Evolutionary conservation across 2,888 invertebrate genomes (phyloP).

Genomic region (Thumatha senex): DNA sequence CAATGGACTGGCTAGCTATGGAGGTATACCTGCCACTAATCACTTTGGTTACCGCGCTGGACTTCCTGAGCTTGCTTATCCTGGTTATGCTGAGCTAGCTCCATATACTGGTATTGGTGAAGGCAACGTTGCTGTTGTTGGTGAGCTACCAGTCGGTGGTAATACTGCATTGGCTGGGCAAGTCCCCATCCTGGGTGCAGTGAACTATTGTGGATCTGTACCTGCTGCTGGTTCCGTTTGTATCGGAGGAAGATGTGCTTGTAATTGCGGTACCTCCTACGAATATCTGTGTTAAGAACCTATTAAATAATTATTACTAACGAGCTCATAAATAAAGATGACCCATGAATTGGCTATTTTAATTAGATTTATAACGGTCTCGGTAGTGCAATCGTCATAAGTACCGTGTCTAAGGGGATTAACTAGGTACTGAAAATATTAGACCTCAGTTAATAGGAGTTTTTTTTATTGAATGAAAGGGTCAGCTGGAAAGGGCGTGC

Average conservation of each 20-base stretch:
- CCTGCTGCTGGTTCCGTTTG: constrained; percentile 50
- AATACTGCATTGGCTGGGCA: constrained; percentile 39
- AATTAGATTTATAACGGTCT: too few species aligned
- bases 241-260: constrained; percentile 48
- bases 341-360: too few species aligned
- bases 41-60: not conserved
- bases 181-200: constrained; percentile 51
- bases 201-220: constrained; percentile 48
- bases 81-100: not conserved
- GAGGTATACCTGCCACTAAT: not conserved
- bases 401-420: too few species aligned
- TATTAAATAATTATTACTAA: too few species aligned
- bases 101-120: constrained; percentile 27
- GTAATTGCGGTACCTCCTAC: constrained; percentile 32
- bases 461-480: too few species aligned
- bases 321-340: too few species aligned
- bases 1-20: not conserved
- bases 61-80: constrained; percentile 2
- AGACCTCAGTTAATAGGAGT: too few species aligned
- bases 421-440: too few species aligned
- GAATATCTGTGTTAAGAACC: constrained; percentile 3
- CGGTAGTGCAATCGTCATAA: too few species aligned
- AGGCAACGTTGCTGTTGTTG: constrained; percentile 42
- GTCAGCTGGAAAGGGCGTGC: too few species aligned
- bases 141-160: constrained; percentile 47